Evolutionary conservation across 2,113 vertebrate genomes (phyloP), one percentile per base, ranked within the genome.

Genomic region (Austrofundulus limnaeus): DNA sequence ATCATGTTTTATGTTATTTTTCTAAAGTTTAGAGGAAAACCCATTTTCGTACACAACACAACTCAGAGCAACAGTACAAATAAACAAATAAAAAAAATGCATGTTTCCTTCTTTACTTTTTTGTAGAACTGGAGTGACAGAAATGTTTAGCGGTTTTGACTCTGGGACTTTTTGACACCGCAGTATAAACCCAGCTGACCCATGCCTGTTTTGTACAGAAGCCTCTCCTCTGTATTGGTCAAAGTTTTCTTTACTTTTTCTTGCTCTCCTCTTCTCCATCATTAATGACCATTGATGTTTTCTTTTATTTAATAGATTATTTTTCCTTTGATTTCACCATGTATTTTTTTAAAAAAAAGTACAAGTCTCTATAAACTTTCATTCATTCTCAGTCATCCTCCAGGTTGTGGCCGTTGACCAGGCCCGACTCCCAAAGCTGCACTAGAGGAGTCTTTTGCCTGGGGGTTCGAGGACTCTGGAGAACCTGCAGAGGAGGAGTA

Each of bases 381-480:
- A n/a, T 47, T 16, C 23, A 21, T 50, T 58, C 60, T 89, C 81
- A 82, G 68, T 88, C 34, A 0, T 84, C 65, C 2, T 87, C 78
- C 2, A 49, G 31, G 13, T 56, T 57, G 50, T 85, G 75, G 19
- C 85, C 84, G 23, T 89, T 89, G 67, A 91, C 51, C 60, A 82
- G 78, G 11, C 92, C 89, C 0, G 89, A 63, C 75, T 93, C 91
- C 92, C 92, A 93, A 65, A 77, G 86, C 53, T 90, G 82, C 25
- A 92, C 80, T 11, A 93, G 71, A 9, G 82, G 78, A 24, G 53
- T 87, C 66, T 85, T 90, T 59, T 88, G 86, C 55, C 90, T 87
- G 21, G 85, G 67, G 28, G 66, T 70, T 75, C 62, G 57, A 16
- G 72, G 67, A 34, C 53, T 70, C 55, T 66, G 68, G 24, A 43